Evolutionary conservation across 2,888 invertebrate species (phyloP).

Genomic region (Oxyteleia sp.): DNA sequence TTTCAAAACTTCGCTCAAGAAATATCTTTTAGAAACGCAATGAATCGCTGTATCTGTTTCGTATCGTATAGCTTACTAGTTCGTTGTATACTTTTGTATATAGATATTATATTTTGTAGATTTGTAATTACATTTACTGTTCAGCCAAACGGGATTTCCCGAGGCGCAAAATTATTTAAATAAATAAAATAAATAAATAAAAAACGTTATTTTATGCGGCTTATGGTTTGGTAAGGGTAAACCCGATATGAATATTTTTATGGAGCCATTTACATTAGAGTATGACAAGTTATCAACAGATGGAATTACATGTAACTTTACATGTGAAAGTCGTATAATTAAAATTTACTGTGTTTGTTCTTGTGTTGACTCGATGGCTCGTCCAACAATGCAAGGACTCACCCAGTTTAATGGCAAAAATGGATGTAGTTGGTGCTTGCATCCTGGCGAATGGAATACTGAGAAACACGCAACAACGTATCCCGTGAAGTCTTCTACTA

Average conservation of each 20-base stretch:
- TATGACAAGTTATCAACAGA: not conserved
- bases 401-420: conserved; percentile 55
- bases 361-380: conserved; percentile 54
- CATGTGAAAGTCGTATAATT: conserved; percentile 15
- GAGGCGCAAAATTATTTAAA: too few species aligned
- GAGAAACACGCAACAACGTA: too few species aligned
- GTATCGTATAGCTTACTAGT: too few species aligned
- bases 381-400: conserved; percentile 38
- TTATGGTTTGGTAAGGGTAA: conserved; percentile 49
- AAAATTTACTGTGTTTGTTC: conserved; percentile 39
- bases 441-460: conserved; percentile 50
- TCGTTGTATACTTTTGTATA: too few species aligned
- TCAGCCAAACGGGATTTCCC: too few species aligned
- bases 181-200: too few species aligned
- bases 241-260: conserved; percentile 46
- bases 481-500: not conserved
- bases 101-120: too few species aligned
- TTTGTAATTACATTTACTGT: too few species aligned
- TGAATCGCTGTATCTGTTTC: too few species aligned
- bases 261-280: conserved; percentile 49
- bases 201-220: conserved; percentile 29
- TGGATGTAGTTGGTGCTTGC: conserved; percentile 58
- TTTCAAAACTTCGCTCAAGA: too few species aligned
- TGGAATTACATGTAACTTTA: conserved; percentile 35
- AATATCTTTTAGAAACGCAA: too few species aligned